Base-by-base conservation (phyloP, 1,140 invertebrate species). In the Stratiolaelaps scimitus region DNA sequence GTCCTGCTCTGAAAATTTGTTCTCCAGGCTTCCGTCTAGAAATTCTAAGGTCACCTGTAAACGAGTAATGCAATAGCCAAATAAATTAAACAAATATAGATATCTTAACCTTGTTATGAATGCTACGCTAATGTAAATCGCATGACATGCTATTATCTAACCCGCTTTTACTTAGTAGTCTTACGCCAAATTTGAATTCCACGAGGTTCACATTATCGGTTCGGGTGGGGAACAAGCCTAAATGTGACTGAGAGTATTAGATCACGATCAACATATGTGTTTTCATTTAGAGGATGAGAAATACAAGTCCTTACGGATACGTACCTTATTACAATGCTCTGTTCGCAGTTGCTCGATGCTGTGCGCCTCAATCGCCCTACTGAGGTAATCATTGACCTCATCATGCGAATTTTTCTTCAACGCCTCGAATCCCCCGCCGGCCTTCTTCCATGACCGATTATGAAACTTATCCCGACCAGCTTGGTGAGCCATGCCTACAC, bases 381-480 rank as follows among this genome's bases (percentile, higher is more conserved):
- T 88, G 43, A 95, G 78, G 75, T 95, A 95, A 69, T 94, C 91
- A 73, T 93, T 92, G 0, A 94, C 89, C 77, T 93, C 90, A 68
- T 92, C 89, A 69, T 91, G 86, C 0, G 87, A 85, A 73, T 88
- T 74, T 68, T 78, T 79, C 0, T 53, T 67, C 23, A 67, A 66
- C 20, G 34, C 34, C 10, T 60, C 53, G 23, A 60, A 60, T 40
- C 34, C 34, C 4, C 34, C 10, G 23, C 53, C 53, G 53, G 26
- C 26, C 23, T 60, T 60, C 53, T 60, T 60, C 53, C 53, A 60
- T 23, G 53, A 60, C 26, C 53, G 13, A 23, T 60, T 60, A 34
- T 60, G 53, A 34, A 60, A 60, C 26, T 60, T 60, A 34, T 60
- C 53, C 1, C 53, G 26, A 29, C 53, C 34, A 23, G 26, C 15